Percentiles rank a stretch among this genome's conserved stretches.
phyloP scores from a whole-genome alignment of 1,140 invertebrate genomes.

The Atopsyche davidsoni region DNA sequence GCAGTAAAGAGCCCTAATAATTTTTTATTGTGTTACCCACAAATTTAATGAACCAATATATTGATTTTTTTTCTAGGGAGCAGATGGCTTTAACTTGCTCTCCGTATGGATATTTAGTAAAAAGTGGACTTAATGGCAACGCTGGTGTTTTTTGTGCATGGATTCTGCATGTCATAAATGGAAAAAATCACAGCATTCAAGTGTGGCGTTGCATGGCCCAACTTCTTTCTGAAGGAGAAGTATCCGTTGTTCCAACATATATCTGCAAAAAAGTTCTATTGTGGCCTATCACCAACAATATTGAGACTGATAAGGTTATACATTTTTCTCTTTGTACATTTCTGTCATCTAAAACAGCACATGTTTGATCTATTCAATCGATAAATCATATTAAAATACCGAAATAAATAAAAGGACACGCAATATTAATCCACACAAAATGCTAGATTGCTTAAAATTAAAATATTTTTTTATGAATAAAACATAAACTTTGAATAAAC shows the following conservation, averaged over 20 bases:
- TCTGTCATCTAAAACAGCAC: too few relatives aligned
- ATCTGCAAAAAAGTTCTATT: constrained; percentile 12
- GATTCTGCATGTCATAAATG: constrained; percentile 7
- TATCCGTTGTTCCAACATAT: constrained; percentile 10
- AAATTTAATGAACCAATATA: neutral
- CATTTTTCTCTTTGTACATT: too few relatives aligned
- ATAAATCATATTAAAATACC: too few relatives aligned
- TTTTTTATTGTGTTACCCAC: neutral
- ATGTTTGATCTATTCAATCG: too few relatives aligned
- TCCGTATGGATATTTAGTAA: constrained; percentile 1
- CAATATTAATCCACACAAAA: too few relatives aligned
- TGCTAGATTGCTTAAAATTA: too few relatives aligned
- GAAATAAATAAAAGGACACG: too few relatives aligned
- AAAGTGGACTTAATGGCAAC: constrained; percentile 1
- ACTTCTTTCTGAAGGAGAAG: neutral
- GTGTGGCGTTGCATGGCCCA: constrained; percentile 11
- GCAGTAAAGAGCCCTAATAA: neutral
- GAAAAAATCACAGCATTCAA: neutral
- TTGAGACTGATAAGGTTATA: constrained; percentile 7
- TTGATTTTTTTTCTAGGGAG: neutral
- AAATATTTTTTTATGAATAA: too few relatives aligned
- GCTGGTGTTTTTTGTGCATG: constrained; percentile 10
- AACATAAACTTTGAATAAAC: too few relatives aligned
- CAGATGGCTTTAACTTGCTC: constrained; percentile 2
- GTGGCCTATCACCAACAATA: constrained; percentile 10